These are phyloP conservation scores for Saimiri boliviensis DNA, from an alignment of 2,113 vertebrate genomes.

Conservation along the genomic window DNA sequence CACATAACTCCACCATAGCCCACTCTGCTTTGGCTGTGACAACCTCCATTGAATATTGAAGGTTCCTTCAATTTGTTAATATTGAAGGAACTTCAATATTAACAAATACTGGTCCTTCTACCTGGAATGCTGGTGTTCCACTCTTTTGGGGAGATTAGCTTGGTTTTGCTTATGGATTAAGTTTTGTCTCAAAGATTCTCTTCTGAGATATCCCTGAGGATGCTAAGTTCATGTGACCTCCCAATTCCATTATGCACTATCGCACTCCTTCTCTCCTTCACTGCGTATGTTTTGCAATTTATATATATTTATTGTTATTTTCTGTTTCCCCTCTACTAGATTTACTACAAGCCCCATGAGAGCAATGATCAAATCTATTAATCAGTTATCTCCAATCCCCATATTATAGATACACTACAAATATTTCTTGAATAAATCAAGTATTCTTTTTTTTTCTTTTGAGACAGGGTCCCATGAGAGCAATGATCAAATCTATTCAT, in stretches of 20 bases:
- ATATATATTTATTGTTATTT: background rate
- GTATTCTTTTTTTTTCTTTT: background rate
- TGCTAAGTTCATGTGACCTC: background rate
- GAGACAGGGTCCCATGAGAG: background rate
- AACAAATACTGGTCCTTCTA: background rate
- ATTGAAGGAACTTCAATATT: too few relatives aligned
- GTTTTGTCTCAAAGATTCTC: background rate
- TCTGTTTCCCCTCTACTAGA: background rate
- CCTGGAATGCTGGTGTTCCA: background rate
- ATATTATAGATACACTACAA: background rate
- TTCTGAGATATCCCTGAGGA: background rate
- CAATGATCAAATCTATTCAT: background rate
- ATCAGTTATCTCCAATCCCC: too few relatives aligned
- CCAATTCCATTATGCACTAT: rapidly evolving
- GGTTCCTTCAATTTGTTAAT: too few relatives aligned
- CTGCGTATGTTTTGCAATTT: background rate
- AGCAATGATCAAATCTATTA: background rate
- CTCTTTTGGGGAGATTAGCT: background rate
- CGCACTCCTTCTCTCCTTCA: background rate
- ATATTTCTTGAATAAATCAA: background rate
- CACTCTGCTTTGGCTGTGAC: background rate
- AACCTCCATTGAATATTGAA: background rate
- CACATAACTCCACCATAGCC: background rate
- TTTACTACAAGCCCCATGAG: background rate
- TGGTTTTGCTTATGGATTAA: background rate